Conservation (phyloP, 2,888 invertebrate species). For the Drosophila paramelanica region DNA sequence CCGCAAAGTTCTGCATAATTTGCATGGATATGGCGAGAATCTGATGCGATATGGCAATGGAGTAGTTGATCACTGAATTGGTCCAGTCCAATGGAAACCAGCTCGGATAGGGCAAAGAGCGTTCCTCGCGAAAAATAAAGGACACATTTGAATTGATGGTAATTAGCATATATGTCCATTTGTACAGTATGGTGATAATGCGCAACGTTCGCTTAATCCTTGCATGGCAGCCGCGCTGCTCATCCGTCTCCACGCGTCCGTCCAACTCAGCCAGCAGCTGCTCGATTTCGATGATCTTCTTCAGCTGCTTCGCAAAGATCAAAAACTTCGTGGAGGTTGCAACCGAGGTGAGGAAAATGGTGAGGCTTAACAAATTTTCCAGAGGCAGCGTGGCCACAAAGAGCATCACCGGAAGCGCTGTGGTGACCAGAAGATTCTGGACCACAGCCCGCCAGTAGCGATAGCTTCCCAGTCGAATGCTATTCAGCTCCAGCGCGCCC, state of each 20-base stretch:
- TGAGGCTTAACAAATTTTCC: constrained; percentile 59
- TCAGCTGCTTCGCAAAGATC: constrained; percentile 29
- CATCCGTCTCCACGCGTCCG: constrained; percentile 5
- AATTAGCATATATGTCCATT: constrained; percentile 1
- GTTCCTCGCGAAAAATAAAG: constrained; percentile 20
- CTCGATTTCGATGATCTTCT: constrained; percentile 34
- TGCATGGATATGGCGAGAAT: constrained; percentile 8
- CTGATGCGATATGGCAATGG: constrained; percentile 31
- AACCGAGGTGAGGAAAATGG: constrained; percentile 40
- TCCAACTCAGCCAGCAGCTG: constrained; percentile 33
- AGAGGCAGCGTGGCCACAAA: constrained; percentile 5
- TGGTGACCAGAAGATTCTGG: constrained; percentile 9
- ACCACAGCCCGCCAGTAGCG: constrained; percentile 20
- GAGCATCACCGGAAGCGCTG: constrained; percentile 19
- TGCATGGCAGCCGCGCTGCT: constrained; percentile 7
- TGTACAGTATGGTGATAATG: constrained; percentile 29
- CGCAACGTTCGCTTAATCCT: not conserved
- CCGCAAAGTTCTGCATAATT: constrained; percentile 45
- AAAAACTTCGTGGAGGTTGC: constrained; percentile 39
- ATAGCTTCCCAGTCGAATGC: not conserved
- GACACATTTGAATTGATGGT: constrained; percentile 1
- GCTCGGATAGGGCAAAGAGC: constrained; percentile 47
- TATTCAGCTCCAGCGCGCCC: constrained; percentile 44
- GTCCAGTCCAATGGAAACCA: constrained; percentile 65
- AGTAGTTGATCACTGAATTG: constrained; percentile 33